phyloP scores from a whole-genome alignment of 1,140 invertebrate genomes.

The Trypoxylus dichotomus region DNA sequence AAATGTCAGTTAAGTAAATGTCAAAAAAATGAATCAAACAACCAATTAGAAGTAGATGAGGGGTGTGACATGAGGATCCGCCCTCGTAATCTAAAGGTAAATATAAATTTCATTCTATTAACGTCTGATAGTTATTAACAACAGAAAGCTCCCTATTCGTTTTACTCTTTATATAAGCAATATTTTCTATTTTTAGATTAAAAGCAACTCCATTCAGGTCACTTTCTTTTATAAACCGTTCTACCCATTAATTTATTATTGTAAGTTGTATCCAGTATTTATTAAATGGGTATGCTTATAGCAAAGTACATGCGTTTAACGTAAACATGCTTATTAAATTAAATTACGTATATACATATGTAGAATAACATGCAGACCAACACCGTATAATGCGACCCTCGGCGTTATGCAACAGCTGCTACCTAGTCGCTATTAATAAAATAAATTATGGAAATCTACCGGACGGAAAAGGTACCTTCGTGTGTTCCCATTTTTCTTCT shows the following conservation, averaged over 20 bases:
- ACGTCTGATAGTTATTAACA: too few relatives aligned
- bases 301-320: not conserved
- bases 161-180: too few relatives aligned
- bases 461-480: not conserved
- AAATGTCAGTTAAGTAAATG: too few relatives aligned
- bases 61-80: too few relatives aligned
- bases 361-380: not conserved
- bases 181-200: not conserved
- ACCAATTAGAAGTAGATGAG: too few relatives aligned
- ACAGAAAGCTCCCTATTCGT: too few relatives aligned
- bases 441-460: constrained; percentile 11
- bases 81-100: too few relatives aligned
- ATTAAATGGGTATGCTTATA: not conserved
- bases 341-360: too few relatives aligned
- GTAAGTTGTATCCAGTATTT: not conserved
- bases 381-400: not conserved
- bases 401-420: not conserved
- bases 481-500: not conserved
- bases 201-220: not conserved
- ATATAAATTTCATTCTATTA: too few relatives aligned
- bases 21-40: too few relatives aligned
- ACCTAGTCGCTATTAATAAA: not conserved
- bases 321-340: not conserved
- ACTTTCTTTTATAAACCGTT: not conserved
- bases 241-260: not conserved